These are phyloP conservation scores for Eupithecia subumbrata DNA, from an alignment of 2,888 invertebrate genomes.

Conservation along the genomic window DNA sequence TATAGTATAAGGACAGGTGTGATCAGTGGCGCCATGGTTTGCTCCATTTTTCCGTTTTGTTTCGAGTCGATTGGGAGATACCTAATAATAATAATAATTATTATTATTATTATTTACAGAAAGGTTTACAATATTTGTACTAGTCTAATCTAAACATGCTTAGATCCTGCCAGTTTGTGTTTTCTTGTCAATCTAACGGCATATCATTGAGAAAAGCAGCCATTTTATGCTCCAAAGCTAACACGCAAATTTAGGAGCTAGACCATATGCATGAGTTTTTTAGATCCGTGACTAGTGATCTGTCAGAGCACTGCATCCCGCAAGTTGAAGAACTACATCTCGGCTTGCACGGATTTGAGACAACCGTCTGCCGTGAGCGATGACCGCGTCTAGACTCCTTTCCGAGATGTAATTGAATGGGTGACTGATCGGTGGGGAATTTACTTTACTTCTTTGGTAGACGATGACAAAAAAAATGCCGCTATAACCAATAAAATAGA, in stretches of 20 bases:
- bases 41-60: too few species aligned
- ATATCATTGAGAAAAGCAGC: too few species aligned
- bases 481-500: not conserved
- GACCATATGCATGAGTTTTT: not conserved
- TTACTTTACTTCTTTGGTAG: not conserved
- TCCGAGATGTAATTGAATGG: slow-evolving; percentile 26
- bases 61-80: not conserved
- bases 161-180: not conserved
- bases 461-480: not conserved
- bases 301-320: slow-evolving; percentile 56
- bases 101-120: too few species aligned
- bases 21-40: too few species aligned
- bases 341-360: slow-evolving; percentile 68
- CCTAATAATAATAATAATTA: too few species aligned
- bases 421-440: slow-evolving; percentile 26
- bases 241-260: too few species aligned
- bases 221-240: too few species aligned
- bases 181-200: too few species aligned
- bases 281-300: slow-evolving; percentile 61
- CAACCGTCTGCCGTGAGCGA: slow-evolving; percentile 44
- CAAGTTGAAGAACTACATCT: slow-evolving; percentile 17
- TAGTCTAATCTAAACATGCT: too few species aligned
- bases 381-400: slow-evolving; percentile 32
- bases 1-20: too few species aligned
- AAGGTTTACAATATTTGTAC: too few species aligned